Conservation (phyloP, 2,797 vertebrate genomes). For the Falco berigora region DNA sequence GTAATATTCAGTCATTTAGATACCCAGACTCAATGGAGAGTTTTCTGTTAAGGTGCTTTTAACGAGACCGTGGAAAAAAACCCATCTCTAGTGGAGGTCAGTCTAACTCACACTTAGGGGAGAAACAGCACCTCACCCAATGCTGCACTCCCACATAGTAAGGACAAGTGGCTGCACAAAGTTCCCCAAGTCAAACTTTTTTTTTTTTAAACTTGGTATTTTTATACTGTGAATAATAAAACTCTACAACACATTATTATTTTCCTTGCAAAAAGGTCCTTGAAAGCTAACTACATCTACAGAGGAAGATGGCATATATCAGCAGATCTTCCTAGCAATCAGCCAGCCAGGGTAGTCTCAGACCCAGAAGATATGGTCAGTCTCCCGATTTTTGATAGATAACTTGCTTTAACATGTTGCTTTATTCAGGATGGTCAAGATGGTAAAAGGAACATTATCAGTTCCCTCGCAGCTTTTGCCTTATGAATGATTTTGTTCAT, state of each 20-base stretch:
- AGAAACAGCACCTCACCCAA: background rate
- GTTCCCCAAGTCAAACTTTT: background rate
- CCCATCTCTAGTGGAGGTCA: background rate
- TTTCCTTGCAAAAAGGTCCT: background rate
- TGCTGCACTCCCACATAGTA: background rate
- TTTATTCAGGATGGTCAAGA: background rate
- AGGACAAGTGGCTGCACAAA: background rate
- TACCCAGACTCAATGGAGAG: background rate
- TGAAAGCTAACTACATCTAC: background rate
- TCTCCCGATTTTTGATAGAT: background rate
- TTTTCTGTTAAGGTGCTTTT: background rate
- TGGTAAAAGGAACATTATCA: background rate
- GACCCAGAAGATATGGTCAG: background rate
- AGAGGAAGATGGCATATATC: background rate
- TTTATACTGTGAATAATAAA: background rate
- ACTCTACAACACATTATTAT: background rate
- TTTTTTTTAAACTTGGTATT: background rate
- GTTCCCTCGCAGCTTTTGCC: background rate
- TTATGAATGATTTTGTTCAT: background rate
- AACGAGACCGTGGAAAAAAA: background rate
- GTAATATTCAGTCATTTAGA: background rate
- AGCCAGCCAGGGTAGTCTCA: background rate
- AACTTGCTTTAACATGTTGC: background rate
- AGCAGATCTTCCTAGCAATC: background rate
- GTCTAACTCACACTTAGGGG: background rate